Base-by-base conservation (phyloP, 2,888 invertebrate genomes). In the Eulithis prunata region DNA sequence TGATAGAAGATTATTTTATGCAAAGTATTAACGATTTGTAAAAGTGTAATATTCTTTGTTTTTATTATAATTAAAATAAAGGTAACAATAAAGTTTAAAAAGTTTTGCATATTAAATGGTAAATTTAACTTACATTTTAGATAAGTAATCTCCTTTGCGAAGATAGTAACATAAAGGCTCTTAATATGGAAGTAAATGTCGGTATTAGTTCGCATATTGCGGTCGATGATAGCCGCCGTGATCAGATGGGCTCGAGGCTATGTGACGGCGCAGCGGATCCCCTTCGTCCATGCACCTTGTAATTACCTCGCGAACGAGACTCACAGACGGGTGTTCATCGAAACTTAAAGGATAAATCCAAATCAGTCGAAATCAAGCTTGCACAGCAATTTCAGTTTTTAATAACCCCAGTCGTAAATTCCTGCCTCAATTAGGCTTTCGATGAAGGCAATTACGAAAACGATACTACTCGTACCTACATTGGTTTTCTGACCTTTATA, bases 401-500 rank as follows among this genome's bases (percentile, higher is more conserved):
- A 78, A 78, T 76, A 75, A 75, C 70, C 70, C 62, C 62, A 65
- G 64, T 76, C 78, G 70, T 81, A 78, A 77, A 79, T 75, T 73
- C 71, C 72, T 59, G 52, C 69, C 73, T 75, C 75, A 77, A 79
- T 81, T 74, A 80, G 75, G 75, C 58, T 73, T 75, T 76, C 72
- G 76, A 75, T 75, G 77, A 64, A 76, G 75, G 75, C 82, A 85
- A 84, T 82, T 84, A 83, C 75, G 74, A 78, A 74, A 79, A 74
- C 75, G 80, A 81, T 79, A 79, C 78, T 79, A 78, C n/a, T n/a
- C n/a, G n/a, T n/a, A n/a, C 78, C 79, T 78, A 83, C 78, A 82
- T 87, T 80, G 83, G 80, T 83, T 85, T 86, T 82, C 78, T 91
- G 91, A 91, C 89, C 91, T 89, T 89, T 86, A 83, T 84, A 86